Evolutionary conservation across 2,888 invertebrate genomes (phyloP), one percentile per base, ranked within the genome.

Genomic region (Venusia cambrica): DNA sequence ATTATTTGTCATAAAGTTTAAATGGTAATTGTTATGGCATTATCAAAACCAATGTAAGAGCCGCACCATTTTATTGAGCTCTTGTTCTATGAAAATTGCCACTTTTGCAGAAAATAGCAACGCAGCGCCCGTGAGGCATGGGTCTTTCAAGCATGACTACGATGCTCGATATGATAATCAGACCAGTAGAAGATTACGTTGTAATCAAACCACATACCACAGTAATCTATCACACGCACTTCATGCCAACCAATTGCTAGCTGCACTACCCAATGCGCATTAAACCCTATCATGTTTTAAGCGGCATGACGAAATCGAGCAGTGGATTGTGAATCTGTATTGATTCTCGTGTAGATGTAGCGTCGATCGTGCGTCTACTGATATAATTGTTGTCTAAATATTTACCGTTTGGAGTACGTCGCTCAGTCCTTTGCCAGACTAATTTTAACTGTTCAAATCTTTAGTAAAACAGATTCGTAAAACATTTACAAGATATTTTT

Each of bases 321-420:
- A 42, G 49, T 71, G 72, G 39, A 53, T 26, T n/a, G 3, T 7
- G 5, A 3, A 7, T 15, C 10, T 39, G 18, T 13, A 24, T 9
- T 39, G n/a, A 37, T 16, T 33, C 12, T 36, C 31, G 40, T 48
- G 18, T 12, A 54, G 54, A 61, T 49, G 50, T 55, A 58, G 55
- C 53, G 54, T 58, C 63, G 60, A 72, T 75, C 65, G 71, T 71
- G 61, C n/a, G 64, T 70, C 62, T 66, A 62, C 66, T 72, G 78
- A 75, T 81, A n/a, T n/a, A 79, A 81, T 81, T 78, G 74, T 76
- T 77, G 71, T 76, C 73, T 74, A 80, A 81, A 81, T 80, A 77
- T 79, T 80, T 78, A 74, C 75, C 62, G 72, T 71, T 76, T 49
- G 42, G 50, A 48, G 68, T 69, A 70, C 64, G 66, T 56, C 70